Conservation (phyloP, 2,797 vertebrate species). For the Notolepis coatsorum region DNA sequence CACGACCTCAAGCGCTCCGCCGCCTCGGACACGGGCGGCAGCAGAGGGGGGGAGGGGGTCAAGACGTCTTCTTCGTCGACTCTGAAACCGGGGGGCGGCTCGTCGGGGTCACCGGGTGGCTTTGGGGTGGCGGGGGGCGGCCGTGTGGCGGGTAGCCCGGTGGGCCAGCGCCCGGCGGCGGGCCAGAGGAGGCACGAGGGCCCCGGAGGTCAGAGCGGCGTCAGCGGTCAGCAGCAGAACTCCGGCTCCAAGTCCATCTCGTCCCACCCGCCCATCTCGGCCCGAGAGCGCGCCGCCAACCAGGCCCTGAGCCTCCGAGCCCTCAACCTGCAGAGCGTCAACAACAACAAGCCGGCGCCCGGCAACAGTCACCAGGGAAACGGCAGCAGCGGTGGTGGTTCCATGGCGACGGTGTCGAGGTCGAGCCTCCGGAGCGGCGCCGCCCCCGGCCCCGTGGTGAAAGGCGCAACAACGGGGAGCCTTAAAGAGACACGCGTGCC, state of each 20-base stretch:
- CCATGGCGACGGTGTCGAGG: neutral
- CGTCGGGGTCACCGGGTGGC: conserved; percentile 16
- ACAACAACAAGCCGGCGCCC: conserved; percentile 71
- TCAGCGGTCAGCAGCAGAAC: conserved; percentile 59
- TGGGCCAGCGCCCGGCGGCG: conserved; percentile 34
- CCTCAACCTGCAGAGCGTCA: conserved; percentile 89
- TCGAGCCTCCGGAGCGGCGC: conserved; percentile 46
- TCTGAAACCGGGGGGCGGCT: conserved; percentile 32
- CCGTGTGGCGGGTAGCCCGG: neutral
- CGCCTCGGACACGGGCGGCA: conserved; percentile 33
- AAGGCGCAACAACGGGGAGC: conserved; percentile 28
- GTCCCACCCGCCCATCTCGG: neutral
- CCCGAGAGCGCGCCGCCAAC: conserved; percentile 68
- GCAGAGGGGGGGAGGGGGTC: conserved; percentile 43
- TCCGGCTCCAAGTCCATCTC: conserved; percentile 35
- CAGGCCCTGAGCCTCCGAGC: conserved; percentile 89
- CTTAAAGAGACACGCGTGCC: conserved; percentile 27
- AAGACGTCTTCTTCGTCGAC: conserved; percentile 29
- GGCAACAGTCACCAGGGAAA: conserved; percentile 39
- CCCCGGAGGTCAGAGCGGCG: neutral
- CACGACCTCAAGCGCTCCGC: conserved; percentile 54
- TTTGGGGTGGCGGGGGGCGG: conserved; percentile 11
- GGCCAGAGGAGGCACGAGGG: conserved; percentile 57
- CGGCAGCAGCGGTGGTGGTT: neutral
- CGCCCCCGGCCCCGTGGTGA: conserved; percentile 6